phyloP scores from a whole-genome alignment of 2,888 invertebrate species.

The Spisula solida region DNA sequence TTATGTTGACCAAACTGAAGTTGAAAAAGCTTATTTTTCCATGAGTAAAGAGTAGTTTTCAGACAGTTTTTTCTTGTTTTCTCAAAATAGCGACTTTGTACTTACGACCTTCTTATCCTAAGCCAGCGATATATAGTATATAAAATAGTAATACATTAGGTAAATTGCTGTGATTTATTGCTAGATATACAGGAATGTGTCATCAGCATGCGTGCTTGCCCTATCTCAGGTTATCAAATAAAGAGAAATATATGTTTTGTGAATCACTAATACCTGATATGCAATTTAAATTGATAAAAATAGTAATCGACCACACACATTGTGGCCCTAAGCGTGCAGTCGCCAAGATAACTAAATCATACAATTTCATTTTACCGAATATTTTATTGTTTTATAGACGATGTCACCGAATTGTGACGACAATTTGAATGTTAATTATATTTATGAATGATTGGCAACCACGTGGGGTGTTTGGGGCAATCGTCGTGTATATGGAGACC shows the following conservation, averaged over 20 bases:
- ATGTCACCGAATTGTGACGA: no score
- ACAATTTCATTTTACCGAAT: neutral
- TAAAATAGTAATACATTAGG: no score
- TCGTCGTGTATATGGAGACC: no score
- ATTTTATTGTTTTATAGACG: neutral
- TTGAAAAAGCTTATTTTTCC: no score
- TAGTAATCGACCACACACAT: constrained; percentile 27
- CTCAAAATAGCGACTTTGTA: no score
- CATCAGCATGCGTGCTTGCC: neutral
- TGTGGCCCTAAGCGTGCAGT: constrained; percentile 22
- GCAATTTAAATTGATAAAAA: constrained; percentile 14
- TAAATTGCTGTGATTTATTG: neutral
- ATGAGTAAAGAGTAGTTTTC: no score
- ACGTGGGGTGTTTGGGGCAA: neutral
- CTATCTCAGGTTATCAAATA: neutral
- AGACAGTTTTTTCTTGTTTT: no score
- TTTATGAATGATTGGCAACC: neutral
- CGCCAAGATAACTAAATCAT: neutral
- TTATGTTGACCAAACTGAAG: no score
- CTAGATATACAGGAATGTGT: neutral
- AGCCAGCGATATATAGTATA: no score
- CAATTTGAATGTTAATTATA: no score
- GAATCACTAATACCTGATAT: constrained; percentile 8
- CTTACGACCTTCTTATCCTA: no score
- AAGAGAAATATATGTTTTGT: neutral